Percentiles rank a stretch among this genome's conserved stretches.
Conservation (phyloP, 1,140 invertebrate genomes). For the Antheraea mylitta region DNA sequence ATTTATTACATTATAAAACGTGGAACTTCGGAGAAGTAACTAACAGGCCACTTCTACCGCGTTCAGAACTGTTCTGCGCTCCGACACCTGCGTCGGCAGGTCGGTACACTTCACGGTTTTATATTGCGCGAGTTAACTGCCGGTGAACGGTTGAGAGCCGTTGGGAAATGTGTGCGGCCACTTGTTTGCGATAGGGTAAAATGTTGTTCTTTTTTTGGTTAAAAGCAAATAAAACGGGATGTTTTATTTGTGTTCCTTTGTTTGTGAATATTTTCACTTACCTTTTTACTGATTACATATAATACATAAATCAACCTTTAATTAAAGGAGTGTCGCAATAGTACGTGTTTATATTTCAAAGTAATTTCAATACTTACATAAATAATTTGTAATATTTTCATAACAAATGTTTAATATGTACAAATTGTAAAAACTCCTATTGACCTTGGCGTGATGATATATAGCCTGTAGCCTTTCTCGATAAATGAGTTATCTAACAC, state of each 20-base stretch:
- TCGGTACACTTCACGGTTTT: background rate
- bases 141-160: slow-evolving; percentile 1
- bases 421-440: no score
- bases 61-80: background rate
- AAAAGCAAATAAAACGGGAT: background rate
- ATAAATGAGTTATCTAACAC: no score
- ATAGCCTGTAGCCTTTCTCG: no score
- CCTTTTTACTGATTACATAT: no score
- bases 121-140: slow-evolving; percentile 10
- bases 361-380: no score
- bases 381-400: no score
- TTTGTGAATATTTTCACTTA: no score
- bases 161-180: background rate
- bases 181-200: slow-evolving; percentile 2
- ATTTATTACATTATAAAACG: background rate
- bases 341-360: no score
- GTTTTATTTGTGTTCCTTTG: background rate
- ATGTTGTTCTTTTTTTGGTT: background rate
- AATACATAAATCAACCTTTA: no score
- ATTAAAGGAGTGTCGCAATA: no score
- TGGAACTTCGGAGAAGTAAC: background rate
- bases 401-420: no score
- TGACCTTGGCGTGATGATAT: no score
- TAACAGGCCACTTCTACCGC: slow-evolving; percentile 10
- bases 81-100: slow-evolving; percentile 5